Evolutionary conservation across 1,140 invertebrate species (phyloP).

Genomic region (Micrasema longulum): DNA sequence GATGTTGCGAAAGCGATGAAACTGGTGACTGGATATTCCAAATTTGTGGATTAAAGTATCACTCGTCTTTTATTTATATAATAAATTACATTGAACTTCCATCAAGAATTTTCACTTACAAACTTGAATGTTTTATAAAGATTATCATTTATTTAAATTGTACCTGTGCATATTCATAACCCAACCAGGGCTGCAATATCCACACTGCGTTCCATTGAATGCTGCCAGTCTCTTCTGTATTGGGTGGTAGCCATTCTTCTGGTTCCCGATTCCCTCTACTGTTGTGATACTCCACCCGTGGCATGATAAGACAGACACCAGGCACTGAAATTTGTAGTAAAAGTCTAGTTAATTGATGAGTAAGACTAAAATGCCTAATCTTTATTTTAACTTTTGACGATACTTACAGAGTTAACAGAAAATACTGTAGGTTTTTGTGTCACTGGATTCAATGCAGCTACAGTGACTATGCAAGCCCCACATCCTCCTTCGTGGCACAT

Average conservation of each 20-base stretch:
- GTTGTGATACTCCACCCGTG: slow-evolving; percentile 83
- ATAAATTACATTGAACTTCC: too few species aligned
- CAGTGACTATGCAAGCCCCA: slow-evolving; percentile 81
- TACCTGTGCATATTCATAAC: slow-evolving; percentile 87
- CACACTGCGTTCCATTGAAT: slow-evolving; percentile 85
- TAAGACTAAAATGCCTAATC: too few species aligned
- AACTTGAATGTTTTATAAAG: too few species aligned
- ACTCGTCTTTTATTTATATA: too few species aligned
- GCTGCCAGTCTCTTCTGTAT: slow-evolving; percentile 77
- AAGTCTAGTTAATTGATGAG: too few species aligned
- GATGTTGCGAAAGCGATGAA: too few species aligned
- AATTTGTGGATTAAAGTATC: too few species aligned
- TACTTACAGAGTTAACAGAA: slow-evolving; percentile 80
- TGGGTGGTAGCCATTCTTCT: slow-evolving; percentile 75
- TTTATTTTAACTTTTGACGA: too few species aligned
- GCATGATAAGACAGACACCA: slow-evolving; percentile 78
- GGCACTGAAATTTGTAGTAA: slow-evolving; percentile 75
- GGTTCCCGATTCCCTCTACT: slow-evolving; percentile 82
- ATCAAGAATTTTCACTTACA: too few species aligned
- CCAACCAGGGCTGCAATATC: slow-evolving; percentile 87
- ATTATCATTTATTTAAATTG: too few species aligned
- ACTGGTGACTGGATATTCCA: too few species aligned
- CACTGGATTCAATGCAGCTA: slow-evolving; percentile 68
- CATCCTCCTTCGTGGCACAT: slow-evolving; percentile 90
- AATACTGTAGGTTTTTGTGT: slow-evolving; percentile 69